Conservation (phyloP, 1,140 invertebrate genomes). For the Euglossa dilemma region DNA sequence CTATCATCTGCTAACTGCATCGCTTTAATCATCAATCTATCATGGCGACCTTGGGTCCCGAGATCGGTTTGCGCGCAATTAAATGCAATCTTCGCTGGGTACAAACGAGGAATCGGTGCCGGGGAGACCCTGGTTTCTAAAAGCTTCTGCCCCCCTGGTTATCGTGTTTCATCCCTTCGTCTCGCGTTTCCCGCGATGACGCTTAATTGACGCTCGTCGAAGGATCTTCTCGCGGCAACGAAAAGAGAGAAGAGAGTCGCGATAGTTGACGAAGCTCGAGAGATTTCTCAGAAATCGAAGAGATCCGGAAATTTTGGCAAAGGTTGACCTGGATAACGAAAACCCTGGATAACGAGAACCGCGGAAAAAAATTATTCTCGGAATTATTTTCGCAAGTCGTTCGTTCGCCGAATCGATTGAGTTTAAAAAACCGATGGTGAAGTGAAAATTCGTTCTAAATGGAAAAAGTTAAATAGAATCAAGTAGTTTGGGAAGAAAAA, state of each 20-base stretch:
- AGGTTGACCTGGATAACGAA: no score
- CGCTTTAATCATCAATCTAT: conserved; percentile 7
- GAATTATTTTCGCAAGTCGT: no score
- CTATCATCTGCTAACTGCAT: background rate
- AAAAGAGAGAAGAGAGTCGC: background rate
- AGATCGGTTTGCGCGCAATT: conserved; percentile 26
- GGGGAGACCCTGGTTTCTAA: background rate
- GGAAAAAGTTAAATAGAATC: no score
- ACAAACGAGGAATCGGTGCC: conserved; percentile 10
- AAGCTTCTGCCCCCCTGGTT: background rate
- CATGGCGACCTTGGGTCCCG: background rate
- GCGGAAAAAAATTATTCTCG: no score
- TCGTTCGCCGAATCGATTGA: no score
- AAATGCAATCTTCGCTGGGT: background rate
- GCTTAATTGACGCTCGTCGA: conserved; percentile 14
- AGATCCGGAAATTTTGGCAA: no score
- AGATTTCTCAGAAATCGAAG: no score
- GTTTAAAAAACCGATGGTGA: no score
- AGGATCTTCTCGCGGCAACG: background rate
- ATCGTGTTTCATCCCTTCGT: conserved; percentile 11
- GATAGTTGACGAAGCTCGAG: background rate
- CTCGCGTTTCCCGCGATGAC: background rate
- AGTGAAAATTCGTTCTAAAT: no score
- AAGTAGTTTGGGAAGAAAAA: no score
- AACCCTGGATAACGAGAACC: no score